Conservation (phyloP, 2,888 invertebrate genomes). For the Lysandra coridon region DNA sequence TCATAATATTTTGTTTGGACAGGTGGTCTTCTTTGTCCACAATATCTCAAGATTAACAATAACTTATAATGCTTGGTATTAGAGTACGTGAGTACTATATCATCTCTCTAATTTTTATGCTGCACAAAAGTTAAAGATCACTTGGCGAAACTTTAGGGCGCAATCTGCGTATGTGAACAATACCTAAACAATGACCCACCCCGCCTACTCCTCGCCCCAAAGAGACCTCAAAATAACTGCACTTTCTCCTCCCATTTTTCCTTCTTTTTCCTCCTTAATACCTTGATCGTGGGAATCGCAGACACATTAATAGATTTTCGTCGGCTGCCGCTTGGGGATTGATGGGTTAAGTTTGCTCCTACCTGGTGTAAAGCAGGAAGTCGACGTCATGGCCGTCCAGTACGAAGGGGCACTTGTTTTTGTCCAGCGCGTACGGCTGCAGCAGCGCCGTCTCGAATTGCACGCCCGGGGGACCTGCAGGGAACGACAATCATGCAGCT, state of each 20-base stretch:
- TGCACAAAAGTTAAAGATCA: no score
- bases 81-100: no score
- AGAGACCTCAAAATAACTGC: background rate
- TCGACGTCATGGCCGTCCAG: constrained; percentile 74
- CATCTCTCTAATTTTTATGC: no score
- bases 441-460: constrained; percentile 79
- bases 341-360: background rate
- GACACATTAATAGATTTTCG: no score
- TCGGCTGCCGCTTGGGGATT: no score
- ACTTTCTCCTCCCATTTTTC: background rate
- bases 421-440: constrained; percentile 80
- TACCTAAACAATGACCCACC: no score
- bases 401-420: constrained; percentile 78
- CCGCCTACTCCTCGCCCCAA: background rate
- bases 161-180: no score
- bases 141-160: no score
- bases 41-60: no score
- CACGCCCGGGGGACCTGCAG: constrained; percentile 79
- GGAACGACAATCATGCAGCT: constrained; percentile 7
- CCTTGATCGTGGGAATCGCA: no score
- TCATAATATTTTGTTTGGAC: background rate
- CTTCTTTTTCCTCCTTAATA: background rate
- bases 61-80: no score
- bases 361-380: constrained; percentile 81
- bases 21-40: background rate